Base-by-base conservation (phyloP, 1,140 invertebrate genomes). In the Uloborus diversus region DNA sequence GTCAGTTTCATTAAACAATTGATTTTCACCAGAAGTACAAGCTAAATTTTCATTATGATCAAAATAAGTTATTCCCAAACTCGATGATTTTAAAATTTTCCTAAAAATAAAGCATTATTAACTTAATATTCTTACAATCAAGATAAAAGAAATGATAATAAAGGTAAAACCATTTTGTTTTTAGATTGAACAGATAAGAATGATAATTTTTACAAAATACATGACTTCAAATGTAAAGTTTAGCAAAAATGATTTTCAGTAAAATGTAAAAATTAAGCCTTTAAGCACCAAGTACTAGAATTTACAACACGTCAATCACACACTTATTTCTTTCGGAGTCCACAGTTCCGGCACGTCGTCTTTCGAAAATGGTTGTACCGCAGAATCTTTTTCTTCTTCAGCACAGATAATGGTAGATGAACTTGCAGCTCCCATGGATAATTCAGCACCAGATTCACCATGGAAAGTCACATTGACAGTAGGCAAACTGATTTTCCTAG, bases 401-500 rank as follows among this genome's bases (percentile, higher is more conserved):
- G 61, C 61, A 30, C 79, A 80, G 4, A 82, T 47, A n/a, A 82
- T 80, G 14, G 81, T 82, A 23, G 81, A 73, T 9, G 81, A 80
- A 68, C 81, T 82, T 23, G 78, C 65, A n/a, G 78, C 79, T 4
- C 71, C 66, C 14, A 80, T 49, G 11, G 73, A 78, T n/a, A 68
- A 62, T 27, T 53, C 62, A 25, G 76, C 65, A 14, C 62, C 27
- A 9, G 62, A 30, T 37, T 82, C 81, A 30, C 68, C 59, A 33
- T 82, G 75, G 33, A 80, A 80, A 47, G 81, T 71, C 14, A 81
- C 64, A 47, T 64, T 81, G 9, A 80, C 83, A 25, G 78, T 82
- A 13, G 83, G 83, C 35, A 84, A 59, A 32, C 83, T 84, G 35
- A 84, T 66, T 65, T 84, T 84, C 20, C 83, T 42, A 4, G 78